phyloP scores from a whole-genome alignment of 2,113 vertebrate genomes.

The Meles meles region DNA sequence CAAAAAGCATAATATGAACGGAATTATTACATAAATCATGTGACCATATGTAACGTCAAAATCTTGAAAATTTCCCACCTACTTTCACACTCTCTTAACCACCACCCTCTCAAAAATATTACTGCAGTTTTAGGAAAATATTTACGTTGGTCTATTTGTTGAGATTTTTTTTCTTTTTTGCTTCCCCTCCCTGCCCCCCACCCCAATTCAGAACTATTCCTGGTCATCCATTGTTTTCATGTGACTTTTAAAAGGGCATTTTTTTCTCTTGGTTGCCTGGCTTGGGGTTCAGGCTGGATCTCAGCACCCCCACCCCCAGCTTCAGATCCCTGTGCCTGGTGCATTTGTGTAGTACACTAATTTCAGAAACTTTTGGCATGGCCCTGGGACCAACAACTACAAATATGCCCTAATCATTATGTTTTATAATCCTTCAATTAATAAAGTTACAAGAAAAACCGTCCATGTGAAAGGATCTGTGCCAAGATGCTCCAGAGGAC shows the following conservation, averaged over 20 bases:
- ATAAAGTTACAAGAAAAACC: background rate
- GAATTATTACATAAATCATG: background rate
- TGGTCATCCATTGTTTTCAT: background rate
- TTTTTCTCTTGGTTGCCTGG: background rate
- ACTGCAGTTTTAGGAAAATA: background rate
- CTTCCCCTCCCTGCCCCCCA: accelerated
- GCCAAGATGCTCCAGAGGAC: background rate
- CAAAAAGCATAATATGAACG: background rate
- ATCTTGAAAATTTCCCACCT: background rate
- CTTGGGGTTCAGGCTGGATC: background rate
- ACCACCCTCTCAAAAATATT: background rate
- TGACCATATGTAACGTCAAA: background rate
- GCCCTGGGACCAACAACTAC: background rate
- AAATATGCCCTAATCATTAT: background rate
- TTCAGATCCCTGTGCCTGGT: background rate
- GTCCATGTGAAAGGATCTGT: background rate
- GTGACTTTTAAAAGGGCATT: background rate
- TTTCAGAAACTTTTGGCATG: background rate
- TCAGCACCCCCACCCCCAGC: background rate
- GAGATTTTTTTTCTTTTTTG: background rate
- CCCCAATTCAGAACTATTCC: background rate
- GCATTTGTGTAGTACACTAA: background rate
- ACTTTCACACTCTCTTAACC: background rate
- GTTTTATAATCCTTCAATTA: background rate
- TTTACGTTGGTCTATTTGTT: background rate